Base-by-base conservation (phyloP, 2,113 vertebrate genomes). In the Nibea coibor region DNA sequence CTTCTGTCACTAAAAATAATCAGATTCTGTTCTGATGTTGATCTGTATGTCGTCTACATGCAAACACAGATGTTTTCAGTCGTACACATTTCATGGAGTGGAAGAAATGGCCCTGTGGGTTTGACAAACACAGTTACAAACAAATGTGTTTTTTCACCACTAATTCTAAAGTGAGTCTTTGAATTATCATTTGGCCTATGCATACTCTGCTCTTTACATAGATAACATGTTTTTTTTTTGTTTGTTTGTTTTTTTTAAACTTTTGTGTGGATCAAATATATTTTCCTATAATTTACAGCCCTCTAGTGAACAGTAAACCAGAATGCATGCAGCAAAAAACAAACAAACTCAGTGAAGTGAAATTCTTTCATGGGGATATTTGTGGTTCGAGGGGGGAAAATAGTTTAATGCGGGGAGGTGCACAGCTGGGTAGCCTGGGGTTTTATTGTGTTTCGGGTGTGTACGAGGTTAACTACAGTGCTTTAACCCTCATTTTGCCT, bases 391-490 rank as follows among this genome's bases (percentile, higher is more conserved):
- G 12, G 43, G 3, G 24, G 3, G 19, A 1, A 10, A 14, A 14
- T 47, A 26, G 22, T 63, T 17, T 56, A 12, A 48, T 63, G 19
- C 42, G 24, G 22, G 43, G 39, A 57, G 28, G 31, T 7, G 69
- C 62, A 70, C 82, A 80, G 68, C 66, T 69, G 75, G 26, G 8
- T 35, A 56, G 62, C 73, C 67, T 57, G 39, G 48, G 53, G 68
- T 9, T 65, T 53, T 59, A 9, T 20, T 73, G 48, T 72, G n/a
- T 75, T 50, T 69, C 2, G 4, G 42, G 26, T 42, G 64, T 51
- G 26, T 19, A 67, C 19, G 62, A 70, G 68, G 65, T 86, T 67
- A 89, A 4, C 68, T 59, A 26, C 56, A 59, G 62, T 56, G 45
- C 14, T 65, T 81, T 39, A 69, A 75, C 10, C 51, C 35, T n/a